A percentile compares a stretch with the other conserved stretches of the same genome.
These are phyloP conservation scores for Sandelia bainsii DNA, from an alignment of 2,797 vertebrate genomes.

Conservation along the genomic window DNA sequence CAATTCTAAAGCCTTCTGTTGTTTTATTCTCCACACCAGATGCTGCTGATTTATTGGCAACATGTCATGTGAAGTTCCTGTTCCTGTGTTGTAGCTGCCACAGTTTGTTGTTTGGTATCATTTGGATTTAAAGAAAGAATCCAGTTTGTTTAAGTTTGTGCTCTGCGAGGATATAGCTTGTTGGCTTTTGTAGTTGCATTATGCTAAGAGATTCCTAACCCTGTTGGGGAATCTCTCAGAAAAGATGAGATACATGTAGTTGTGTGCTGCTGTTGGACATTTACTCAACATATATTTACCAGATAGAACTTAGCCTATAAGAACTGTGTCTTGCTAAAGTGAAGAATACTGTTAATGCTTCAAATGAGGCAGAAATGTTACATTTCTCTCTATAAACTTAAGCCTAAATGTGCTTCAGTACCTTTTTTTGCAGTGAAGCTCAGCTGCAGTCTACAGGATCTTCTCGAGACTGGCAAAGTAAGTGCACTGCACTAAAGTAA, in stretches of 20 bases:
- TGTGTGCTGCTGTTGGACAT: too few relatives aligned
- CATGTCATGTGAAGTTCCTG: neutral
- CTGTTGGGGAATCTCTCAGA: neutral
- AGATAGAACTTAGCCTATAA: neutral
- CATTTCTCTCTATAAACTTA: too few relatives aligned
- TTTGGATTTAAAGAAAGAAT: conserved; percentile 16
- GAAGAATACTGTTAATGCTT: neutral
- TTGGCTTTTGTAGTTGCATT: conserved; percentile 5
- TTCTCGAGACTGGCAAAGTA: neutral
- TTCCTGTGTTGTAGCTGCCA: conserved; percentile 8
- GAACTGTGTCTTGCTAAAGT: neutral
- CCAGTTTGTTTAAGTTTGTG: neutral
- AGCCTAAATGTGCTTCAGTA: too few relatives aligned
- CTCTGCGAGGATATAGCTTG: neutral
- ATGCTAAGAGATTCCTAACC: neutral
- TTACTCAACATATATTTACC: neutral
- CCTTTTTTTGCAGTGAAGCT: too few relatives aligned
- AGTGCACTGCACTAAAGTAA: too few relatives aligned
- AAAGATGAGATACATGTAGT: neutral
- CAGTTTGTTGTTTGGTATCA: conserved; percentile 11
- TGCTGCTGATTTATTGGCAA: conserved; percentile 21
- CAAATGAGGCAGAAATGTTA: too few relatives aligned
- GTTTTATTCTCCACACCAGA: conserved; percentile 30
- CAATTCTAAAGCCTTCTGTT: conserved; percentile 9
- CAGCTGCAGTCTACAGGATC: neutral